Evolutionary conservation across 2,797 vertebrate genomes (phyloP).

Genomic region (Brachymystax lenok): DNA sequence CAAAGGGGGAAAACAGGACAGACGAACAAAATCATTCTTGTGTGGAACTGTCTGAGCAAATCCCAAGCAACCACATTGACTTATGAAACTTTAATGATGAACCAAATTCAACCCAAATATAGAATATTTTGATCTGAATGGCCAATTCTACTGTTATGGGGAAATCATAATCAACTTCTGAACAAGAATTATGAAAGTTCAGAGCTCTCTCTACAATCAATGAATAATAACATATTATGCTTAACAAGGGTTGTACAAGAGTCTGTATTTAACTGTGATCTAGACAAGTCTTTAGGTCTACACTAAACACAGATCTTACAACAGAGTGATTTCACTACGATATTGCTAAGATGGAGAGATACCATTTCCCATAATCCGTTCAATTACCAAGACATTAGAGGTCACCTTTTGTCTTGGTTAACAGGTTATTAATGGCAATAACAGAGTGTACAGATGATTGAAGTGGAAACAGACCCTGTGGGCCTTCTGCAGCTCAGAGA

Average conservation of each 20-base stretch:
- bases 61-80: conserved; percentile 50
- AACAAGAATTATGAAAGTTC: conserved; percentile 17
- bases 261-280: not conserved
- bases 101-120: conserved; percentile 71
- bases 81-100: conserved; percentile 77
- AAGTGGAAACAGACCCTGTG: conserved; percentile 55
- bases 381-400: conserved; percentile 58
- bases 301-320: not conserved
- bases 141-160: conserved; percentile 29
- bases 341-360: not conserved
- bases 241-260: conserved; percentile 37
- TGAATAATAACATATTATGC: conserved; percentile 1
- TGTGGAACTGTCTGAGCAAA: conserved; percentile 33
- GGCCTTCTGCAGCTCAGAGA: conserved; percentile 57
- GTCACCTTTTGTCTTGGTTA: conserved; percentile 72
- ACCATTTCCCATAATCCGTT: conserved; percentile 21
- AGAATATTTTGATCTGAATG: conserved; percentile 43
- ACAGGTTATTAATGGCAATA: conserved; percentile 77
- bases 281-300: not conserved
- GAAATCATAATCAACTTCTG: conserved; percentile 50
- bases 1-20: conserved; percentile 69
- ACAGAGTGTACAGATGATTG: conserved; percentile 66
- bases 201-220: conserved; percentile 2
- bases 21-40: conserved; percentile 68
- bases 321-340: conserved; percentile 11